Conservation (phyloP, 2,797 vertebrate genomes). For the Atherinosoma microstoma region DNA sequence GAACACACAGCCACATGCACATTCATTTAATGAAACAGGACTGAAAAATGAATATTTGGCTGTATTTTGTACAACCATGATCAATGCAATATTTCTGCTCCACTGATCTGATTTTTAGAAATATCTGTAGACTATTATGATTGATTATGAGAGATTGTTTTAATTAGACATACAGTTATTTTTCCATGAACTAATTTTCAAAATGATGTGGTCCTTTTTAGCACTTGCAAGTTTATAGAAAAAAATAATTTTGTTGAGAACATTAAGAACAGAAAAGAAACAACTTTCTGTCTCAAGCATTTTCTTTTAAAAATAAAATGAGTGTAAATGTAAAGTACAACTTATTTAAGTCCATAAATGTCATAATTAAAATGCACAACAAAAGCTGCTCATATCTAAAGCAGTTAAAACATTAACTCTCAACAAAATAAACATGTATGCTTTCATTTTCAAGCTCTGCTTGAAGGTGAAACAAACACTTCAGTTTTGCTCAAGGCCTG, state of each 20-base stretch:
- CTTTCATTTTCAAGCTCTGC: conserved; percentile 12
- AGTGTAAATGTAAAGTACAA: conserved; percentile 3
- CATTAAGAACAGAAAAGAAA: too few relatives aligned
- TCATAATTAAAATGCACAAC: conserved; percentile 13
- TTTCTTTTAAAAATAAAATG: background rate
- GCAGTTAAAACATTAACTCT: conserved; percentile 24
- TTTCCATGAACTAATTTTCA: background rate
- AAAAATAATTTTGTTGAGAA: too few relatives aligned
- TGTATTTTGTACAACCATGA: background rate
- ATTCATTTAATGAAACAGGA: conserved; percentile 25
- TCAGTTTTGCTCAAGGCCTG: background rate
- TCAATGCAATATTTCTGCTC: background rate
- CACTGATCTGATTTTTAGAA: background rate
- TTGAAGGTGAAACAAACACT: conserved; percentile 27
- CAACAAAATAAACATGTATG: background rate
- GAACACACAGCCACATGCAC: background rate
- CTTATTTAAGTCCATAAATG: conserved; percentile 13
- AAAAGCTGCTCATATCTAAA: conserved; percentile 10
- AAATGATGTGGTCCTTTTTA: background rate
- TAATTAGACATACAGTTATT: background rate
- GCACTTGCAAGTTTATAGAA: too few relatives aligned
- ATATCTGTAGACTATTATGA: background rate
- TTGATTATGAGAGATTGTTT: background rate
- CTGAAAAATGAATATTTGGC: background rate
- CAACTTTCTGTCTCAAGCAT: too few relatives aligned